phyloP scores from a whole-genome alignment of 1,140 invertebrate species.

The Zophobas atratus region DNA sequence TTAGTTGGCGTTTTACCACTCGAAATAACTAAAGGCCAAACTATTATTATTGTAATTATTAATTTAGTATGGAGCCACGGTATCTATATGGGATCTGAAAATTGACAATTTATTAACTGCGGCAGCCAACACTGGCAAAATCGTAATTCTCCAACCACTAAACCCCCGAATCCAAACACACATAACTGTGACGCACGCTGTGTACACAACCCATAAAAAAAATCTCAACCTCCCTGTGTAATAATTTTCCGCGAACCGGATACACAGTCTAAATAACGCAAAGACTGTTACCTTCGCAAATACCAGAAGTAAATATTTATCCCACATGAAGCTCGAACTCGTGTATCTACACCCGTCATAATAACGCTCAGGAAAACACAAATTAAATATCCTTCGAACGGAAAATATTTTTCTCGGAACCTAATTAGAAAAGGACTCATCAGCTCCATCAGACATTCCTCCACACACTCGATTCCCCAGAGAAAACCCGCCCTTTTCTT shows the following conservation, averaged over 20 bases:
- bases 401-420: background rate
- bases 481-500: background rate
- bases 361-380: background rate
- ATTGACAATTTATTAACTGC: too few relatives aligned
- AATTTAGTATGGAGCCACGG: too few relatives aligned
- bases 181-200: background rate
- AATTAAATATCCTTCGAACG: background rate
- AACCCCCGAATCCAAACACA: too few relatives aligned
- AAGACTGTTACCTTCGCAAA: conserved; percentile 3
- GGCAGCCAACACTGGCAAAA: too few relatives aligned
- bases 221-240: background rate
- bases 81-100: too few relatives aligned
- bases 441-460: background rate
- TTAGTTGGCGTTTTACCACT: too few relatives aligned
- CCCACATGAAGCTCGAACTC: background rate
- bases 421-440: background rate
- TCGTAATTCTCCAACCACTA: too few relatives aligned
- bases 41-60: too few relatives aligned
- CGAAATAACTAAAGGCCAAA: too few relatives aligned
- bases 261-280: background rate
- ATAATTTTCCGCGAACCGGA: background rate
- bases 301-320: conserved; percentile 16
- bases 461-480: background rate
- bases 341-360: background rate
- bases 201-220: background rate